Conservation (phyloP, 2,888 invertebrate genomes). For the Chrysolina oricalcia region DNA sequence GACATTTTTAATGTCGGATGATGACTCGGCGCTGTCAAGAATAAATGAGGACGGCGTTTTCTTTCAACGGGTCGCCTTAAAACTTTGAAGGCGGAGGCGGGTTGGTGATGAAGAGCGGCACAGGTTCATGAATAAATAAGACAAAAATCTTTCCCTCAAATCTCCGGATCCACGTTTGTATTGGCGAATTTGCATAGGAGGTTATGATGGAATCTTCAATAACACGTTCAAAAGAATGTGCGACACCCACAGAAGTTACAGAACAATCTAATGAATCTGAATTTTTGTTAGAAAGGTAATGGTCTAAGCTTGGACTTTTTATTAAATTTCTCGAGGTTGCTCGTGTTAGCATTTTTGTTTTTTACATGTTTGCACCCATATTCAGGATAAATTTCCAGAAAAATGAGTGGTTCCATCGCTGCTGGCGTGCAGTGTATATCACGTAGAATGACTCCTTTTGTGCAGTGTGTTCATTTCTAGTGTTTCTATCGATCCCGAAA, state of each 20-base stretch:
- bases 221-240: too few species aligned
- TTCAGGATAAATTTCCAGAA: too few species aligned
- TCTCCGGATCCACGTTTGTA: background rate
- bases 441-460: too few species aligned
- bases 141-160: background rate
- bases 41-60: conserved; percentile 32
- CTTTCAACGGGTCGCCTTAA: conserved; percentile 23
- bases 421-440: too few species aligned
- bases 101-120: conserved; percentile 16
- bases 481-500: too few species aligned
- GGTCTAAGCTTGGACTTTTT: too few species aligned
- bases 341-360: too few species aligned
- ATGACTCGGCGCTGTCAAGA: conserved; percentile 33
- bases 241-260: background rate
- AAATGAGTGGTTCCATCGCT: too few species aligned
- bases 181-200: background rate
- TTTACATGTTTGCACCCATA: too few species aligned
- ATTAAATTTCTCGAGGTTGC: too few species aligned
- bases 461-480: too few species aligned
- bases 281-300: background rate
- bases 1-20: conserved; percentile 45
- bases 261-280: background rate
- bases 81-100: background rate
- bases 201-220: too few species aligned
- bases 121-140: conserved; percentile 12